These are phyloP conservation scores for Indicator maculatus DNA, from an alignment of 2,113 vertebrate genomes.

Conservation along the genomic window DNA sequence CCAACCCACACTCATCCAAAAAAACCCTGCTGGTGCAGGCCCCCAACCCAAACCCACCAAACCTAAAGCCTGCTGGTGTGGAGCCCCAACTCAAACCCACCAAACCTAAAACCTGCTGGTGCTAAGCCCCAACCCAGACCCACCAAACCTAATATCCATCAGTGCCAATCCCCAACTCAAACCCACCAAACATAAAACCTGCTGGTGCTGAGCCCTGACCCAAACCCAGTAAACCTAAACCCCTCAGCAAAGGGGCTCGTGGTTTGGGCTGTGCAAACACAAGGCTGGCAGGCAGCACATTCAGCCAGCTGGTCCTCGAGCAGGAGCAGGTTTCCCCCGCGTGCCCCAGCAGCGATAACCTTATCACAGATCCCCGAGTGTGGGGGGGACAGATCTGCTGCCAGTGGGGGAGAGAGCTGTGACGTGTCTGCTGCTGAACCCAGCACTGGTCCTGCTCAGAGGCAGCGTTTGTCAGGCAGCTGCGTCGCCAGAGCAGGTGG, in stretches of 20 bases:
- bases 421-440: rapidly evolving
- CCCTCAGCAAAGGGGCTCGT: rapidly evolving
- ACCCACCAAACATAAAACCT: background rate
- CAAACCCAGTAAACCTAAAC: background rate
- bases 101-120: too few species aligned
- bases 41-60: too few species aligned
- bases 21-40: too few species aligned
- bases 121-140: too few species aligned
- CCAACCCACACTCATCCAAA: too few species aligned
- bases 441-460: background rate
- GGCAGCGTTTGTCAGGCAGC: background rate
- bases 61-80: too few species aligned
- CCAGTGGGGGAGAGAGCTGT: rapidly evolving
- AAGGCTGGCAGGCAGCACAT: rapidly evolving
- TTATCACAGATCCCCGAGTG: background rate
- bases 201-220: rapidly evolving
- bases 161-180: too few species aligned
- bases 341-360: background rate
- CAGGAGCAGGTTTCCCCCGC: background rate
- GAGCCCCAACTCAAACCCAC: too few species aligned
- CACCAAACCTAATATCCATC: too few species aligned
- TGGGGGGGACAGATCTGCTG: background rate
- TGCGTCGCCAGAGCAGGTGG: background rate
- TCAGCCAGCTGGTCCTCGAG: background rate
- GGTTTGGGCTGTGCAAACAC: rapidly evolving